phyloP scores from a whole-genome alignment of 2,113 vertebrate genomes.

The Regulus satrapa region DNA sequence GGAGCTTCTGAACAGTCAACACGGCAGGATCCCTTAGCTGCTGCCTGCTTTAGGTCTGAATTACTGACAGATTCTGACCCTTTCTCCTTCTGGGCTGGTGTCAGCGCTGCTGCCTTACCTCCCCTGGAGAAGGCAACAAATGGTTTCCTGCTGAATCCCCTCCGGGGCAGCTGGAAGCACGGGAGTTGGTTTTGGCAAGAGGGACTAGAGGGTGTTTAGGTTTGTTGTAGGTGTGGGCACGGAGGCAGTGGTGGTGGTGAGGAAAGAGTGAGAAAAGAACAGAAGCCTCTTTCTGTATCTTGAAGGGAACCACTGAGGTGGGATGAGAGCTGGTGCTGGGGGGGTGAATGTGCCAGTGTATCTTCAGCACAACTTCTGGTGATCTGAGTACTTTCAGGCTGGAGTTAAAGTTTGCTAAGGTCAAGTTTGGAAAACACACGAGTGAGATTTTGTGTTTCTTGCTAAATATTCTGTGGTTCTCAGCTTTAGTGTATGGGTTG shows the following conservation, averaged over 20 bases:
- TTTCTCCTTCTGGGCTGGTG: background rate
- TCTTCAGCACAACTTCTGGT: background rate
- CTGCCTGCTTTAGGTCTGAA: background rate
- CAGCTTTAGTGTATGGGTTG: background rate
- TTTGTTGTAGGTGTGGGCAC: background rate
- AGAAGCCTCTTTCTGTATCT: background rate
- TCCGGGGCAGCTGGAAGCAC: background rate
- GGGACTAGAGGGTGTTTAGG: accelerated
- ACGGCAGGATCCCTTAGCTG: background rate
- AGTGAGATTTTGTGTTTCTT: background rate
- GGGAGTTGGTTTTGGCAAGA: background rate
- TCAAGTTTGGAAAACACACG: background rate
- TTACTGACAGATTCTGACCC: background rate
- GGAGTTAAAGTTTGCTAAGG: background rate
- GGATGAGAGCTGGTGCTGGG: background rate
- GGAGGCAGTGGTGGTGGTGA: background rate
- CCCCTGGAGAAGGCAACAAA: background rate
- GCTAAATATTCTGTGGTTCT: background rate
- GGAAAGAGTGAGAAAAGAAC: background rate
- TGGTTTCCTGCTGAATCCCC: background rate
- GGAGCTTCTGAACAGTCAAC: background rate
- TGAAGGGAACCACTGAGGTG: background rate
- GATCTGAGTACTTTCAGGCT: background rate
- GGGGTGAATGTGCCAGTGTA: background rate
- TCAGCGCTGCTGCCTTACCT: background rate